Conservation (phyloP, 1,140 invertebrate genomes). For the Maconellicoccus hirsutus region DNA sequence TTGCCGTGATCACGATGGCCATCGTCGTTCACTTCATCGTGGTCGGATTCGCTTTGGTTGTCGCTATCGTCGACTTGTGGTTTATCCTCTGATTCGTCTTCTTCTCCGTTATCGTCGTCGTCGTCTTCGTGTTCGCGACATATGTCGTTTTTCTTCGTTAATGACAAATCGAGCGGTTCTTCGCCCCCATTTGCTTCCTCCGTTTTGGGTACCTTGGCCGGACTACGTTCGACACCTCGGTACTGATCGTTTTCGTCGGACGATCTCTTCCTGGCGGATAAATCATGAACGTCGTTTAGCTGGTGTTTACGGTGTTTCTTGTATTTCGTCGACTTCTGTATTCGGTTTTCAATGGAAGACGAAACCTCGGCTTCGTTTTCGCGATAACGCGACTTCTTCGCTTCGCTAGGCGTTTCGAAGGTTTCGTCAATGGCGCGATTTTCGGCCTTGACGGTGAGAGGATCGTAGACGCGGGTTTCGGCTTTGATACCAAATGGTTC, state of each 20-base stretch:
- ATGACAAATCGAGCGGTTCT: slow-evolving; percentile 29
- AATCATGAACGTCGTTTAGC: not conserved
- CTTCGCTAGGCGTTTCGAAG: slow-evolving; percentile 14
- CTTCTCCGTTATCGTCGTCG: slow-evolving; percentile 27
- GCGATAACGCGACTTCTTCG: not conserved
- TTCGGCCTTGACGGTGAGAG: slow-evolving; percentile 47
- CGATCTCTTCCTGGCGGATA: not conserved
- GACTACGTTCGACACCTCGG: not conserved
- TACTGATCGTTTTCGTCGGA: not conserved
- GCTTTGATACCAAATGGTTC: slow-evolving; percentile 49
- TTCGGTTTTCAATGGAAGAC: not conserved
- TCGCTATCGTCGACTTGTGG: too few species aligned
- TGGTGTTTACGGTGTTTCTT: slow-evolving; percentile 10
- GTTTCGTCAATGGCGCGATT: slow-evolving; percentile 29
- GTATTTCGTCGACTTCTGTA: slow-evolving; percentile 31
- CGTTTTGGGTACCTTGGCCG: not conserved
- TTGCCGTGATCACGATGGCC: too few species aligned
- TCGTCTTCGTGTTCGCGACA: not conserved
- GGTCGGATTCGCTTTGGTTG: too few species aligned
- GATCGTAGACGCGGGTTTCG: slow-evolving; percentile 47
- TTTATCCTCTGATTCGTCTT: too few species aligned
- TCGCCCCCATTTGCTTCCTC: slow-evolving; percentile 32
- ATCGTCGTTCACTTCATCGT: not conserved
- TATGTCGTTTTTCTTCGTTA: slow-evolving; percentile 25
- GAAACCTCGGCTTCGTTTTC: too few species aligned